Percentiles rank a stretch among this genome's conserved stretches.
These are phyloP conservation scores for Sinopyrophorus schimmeli DNA, from an alignment of 2,888 invertebrate genomes.

Conservation along the genomic window DNA sequence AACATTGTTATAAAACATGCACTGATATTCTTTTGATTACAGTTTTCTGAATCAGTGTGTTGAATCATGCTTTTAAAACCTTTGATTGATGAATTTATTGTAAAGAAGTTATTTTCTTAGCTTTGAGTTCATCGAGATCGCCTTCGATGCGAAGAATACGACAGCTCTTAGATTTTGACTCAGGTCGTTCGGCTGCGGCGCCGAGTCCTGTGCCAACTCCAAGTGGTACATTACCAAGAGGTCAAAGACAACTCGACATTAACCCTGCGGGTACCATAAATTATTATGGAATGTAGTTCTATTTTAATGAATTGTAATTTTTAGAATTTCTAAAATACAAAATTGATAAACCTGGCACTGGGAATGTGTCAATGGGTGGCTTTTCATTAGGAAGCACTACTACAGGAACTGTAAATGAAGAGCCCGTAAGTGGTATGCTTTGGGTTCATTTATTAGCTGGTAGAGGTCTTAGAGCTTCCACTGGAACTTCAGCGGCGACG, in stretches of 20 bases:
- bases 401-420: conserved; percentile 55
- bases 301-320: conserved; percentile 36
- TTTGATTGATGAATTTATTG: too few species aligned
- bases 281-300: neutral
- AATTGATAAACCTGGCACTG: conserved; percentile 72
- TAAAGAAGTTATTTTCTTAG: conserved; percentile 37
- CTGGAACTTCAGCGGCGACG: conserved; percentile 69
- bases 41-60: too few species aligned
- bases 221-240: conserved; percentile 74
- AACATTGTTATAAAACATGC: too few species aligned
- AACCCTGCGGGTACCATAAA: conserved; percentile 76
- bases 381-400: conserved; percentile 35
- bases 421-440: conserved; percentile 79
- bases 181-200: conserved; percentile 56
- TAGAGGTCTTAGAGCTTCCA: conserved; percentile 77
- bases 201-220: conserved; percentile 79
- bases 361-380: conserved; percentile 37
- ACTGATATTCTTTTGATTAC: too few species aligned
- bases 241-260: conserved; percentile 79
- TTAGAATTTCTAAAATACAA: conserved; percentile 89
- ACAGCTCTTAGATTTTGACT: conserved; percentile 75
- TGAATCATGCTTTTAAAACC: too few species aligned
- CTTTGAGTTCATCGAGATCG: conserved; percentile 59
- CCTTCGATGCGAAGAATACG: conserved; percentile 81
- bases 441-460: conserved; percentile 91